These are phyloP conservation scores for Propithecus coquereli DNA, from an alignment of 2,113 vertebrate genomes.

Conservation along the genomic window DNA sequence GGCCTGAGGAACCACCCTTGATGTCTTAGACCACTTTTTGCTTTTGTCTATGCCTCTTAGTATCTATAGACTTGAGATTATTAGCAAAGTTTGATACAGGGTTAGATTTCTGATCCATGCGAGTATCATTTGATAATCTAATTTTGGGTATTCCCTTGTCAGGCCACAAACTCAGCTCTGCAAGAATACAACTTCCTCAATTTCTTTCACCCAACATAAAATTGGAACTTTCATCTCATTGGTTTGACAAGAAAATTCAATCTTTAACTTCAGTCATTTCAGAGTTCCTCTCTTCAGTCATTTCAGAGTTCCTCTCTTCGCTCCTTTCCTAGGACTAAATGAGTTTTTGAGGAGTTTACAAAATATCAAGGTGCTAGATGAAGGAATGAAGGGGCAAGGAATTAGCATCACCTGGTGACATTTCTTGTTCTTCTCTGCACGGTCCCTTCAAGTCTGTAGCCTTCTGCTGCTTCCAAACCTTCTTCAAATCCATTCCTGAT, in stretches of 20 bases:
- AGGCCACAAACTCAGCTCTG: neutral
- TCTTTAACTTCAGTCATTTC: neutral
- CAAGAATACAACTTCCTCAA: neutral
- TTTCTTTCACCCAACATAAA: neutral
- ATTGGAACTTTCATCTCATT: neutral
- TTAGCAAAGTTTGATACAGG: neutral
- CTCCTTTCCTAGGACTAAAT: neutral
- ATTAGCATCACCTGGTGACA: neutral
- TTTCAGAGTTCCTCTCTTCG: neutral
- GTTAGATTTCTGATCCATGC: neutral
- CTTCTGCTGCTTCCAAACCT: neutral
- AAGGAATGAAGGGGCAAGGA: neutral
- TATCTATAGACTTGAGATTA: neutral
- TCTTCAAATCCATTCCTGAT: neutral
- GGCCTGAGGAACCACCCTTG: neutral
- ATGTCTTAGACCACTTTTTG: neutral
- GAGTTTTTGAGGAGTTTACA: neutral
- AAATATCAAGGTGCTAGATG: neutral
- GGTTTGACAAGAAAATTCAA: neutral
- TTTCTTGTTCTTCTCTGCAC: neutral
- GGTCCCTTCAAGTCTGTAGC: neutral
- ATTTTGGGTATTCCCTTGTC: neutral
- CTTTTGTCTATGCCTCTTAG: neutral
- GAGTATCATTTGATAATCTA: neutral
- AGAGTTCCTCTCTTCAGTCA: neutral